Evolutionary conservation across 2,113 vertebrate genomes (phyloP), one percentile per base, ranked within the genome.

Genomic region (Perca flavescens): DNA sequence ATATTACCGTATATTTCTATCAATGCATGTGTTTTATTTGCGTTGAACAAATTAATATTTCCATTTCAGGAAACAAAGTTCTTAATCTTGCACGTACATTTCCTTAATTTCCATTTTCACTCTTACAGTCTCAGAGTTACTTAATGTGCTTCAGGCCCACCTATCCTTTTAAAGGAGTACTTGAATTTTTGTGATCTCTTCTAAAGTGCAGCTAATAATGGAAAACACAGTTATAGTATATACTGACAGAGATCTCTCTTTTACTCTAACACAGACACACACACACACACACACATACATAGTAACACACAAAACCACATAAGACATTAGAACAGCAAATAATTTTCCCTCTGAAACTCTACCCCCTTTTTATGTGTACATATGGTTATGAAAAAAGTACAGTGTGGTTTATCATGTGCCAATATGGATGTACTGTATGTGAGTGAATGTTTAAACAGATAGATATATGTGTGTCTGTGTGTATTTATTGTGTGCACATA

Each of bases 181-280:
- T 80, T 65, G 12, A 52, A 22, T 82, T 74, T 76, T 77, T 77
- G 11, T 49, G 25, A 79, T 77, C 43, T 69, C n/a, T 50, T 76
- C 53, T 56, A 16, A 84, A 86, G 67, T 74, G 74, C 77, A 70
- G 57, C 34, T 86, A 88, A 88, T 82, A 82, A 80, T 87, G 22
- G 58, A 73, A 83, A 86, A 82, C 25, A 77, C 50, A 65, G 57
- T 36, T 52, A 28, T 2, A 28, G 28, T 28, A 22, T 19, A 58
- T 5, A 3, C 7, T 52, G 10, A 80, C 31, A 63, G 19, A 49
- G 25, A 50, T 85, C 53, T 14, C 46, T 61, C 34, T 77, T 50
- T 3, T 9, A 57, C 12, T 63, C 66, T 28, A 40, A 53, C 36
- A 46, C 14, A 74, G 5, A 31, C 31, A 31, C 17, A 8, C 50